Conservation (phyloP, 2,888 invertebrate genomes). For the Polyommatus icarus region DNA sequence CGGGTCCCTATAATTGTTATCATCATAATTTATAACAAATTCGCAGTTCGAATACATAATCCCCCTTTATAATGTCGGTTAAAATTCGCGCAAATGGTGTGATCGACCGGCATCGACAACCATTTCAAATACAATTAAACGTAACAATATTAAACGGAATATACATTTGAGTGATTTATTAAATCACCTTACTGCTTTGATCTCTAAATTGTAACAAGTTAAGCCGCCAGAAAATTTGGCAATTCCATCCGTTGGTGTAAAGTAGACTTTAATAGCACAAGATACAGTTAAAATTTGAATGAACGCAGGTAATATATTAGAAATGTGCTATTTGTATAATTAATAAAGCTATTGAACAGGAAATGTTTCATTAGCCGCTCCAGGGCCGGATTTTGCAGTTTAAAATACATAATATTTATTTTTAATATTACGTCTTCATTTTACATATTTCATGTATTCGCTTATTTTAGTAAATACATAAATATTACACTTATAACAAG, state of each 20-base stretch:
- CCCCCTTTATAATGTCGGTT: too few species aligned
- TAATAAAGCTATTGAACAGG: conserved; percentile 31
- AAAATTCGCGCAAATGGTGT: background rate
- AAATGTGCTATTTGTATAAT: conserved; percentile 26
- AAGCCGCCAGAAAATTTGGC: conserved; percentile 13
- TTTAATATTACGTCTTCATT: too few species aligned
- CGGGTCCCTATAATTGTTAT: too few species aligned
- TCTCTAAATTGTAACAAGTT: conserved; percentile 31
- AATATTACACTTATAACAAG: too few species aligned
- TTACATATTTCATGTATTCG: too few species aligned
- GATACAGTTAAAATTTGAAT: background rate
- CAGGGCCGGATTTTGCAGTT: conserved; percentile 1
- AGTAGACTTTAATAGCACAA: background rate
- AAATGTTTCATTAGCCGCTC: conserved; percentile 25
- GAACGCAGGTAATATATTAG: conserved; percentile 13
- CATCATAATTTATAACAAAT: too few species aligned
- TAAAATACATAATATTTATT: background rate
- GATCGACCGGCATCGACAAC: background rate
- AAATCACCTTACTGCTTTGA: conserved; percentile 26
- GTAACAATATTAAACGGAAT: conserved; percentile 7
- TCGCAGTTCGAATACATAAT: too few species aligned
- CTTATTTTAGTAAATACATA: too few species aligned
- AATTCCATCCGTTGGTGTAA: background rate
- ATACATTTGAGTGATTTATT: conserved; percentile 27
- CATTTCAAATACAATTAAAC: conserved; percentile 10